A percentile compares a stretch with the other conserved stretches of the same genome.
Evolutionary conservation across 2,113 vertebrate genomes (phyloP).

Genomic region (Riparia riparia): DNA sequence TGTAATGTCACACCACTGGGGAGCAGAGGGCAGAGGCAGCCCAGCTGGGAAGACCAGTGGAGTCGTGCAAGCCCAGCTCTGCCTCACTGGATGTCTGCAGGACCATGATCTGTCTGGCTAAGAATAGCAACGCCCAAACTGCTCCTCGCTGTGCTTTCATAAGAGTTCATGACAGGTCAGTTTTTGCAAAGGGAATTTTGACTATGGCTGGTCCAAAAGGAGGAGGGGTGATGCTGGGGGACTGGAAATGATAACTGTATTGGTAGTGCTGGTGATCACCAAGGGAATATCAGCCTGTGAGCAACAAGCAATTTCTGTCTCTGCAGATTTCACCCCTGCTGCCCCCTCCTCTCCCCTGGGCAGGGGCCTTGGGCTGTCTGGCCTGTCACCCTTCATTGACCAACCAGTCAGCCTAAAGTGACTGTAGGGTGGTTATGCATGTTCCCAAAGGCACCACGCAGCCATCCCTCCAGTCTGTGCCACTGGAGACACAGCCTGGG

Average conservation of each 20-base stretch:
- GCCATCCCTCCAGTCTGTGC: background rate
- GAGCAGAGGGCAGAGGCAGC: background rate
- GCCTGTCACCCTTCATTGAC: background rate
- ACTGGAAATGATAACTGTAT: background rate
- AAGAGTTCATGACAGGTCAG: background rate
- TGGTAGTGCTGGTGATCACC: background rate
- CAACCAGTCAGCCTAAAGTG: background rate
- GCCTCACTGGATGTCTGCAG: background rate
- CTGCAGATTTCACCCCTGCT: fast-evolving
- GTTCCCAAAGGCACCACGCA: fast-evolving
- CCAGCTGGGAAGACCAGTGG: background rate
- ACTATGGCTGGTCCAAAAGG: background rate
- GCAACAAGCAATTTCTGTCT: background rate
- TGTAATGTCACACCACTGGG: background rate
- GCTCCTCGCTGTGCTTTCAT: background rate
- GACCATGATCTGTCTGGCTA: fast-evolving
- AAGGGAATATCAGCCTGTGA: background rate
- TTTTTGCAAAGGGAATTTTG: background rate
- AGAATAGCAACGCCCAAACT: background rate
- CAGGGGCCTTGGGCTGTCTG: background rate
- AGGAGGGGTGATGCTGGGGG: background rate
- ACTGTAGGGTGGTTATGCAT: background rate
- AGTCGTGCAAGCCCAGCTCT: background rate
- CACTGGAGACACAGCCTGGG: background rate
- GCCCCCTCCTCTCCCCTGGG: background rate